A percentile compares a stretch with the other conserved stretches of the same genome.
phyloP scores from a whole-genome alignment of 1,140 invertebrate species.

The Araneus ventricosus region DNA sequence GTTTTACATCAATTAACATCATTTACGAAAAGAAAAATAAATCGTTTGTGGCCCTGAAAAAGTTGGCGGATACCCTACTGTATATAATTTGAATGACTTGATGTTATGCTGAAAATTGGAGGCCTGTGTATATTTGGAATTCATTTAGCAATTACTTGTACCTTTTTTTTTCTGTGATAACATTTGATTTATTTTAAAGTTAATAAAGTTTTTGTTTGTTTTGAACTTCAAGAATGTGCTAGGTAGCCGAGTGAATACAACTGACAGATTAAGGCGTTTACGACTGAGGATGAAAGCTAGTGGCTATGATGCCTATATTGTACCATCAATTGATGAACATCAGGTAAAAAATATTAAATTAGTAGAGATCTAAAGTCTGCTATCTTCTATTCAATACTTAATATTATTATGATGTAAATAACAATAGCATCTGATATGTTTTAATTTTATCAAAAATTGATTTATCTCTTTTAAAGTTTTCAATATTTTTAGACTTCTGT shows the following conservation, averaged over 20 bases:
- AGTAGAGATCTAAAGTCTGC: background rate
- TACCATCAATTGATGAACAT: conserved; percentile 90
- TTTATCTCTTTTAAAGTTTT: too few species aligned
- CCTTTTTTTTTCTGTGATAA: background rate
- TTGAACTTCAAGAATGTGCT: conserved; percentile 21
- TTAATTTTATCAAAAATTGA: too few species aligned
- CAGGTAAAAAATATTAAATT: conserved; percentile 79
- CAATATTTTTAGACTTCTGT: too few species aligned
- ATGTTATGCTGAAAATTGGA: too few species aligned
- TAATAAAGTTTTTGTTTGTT: conserved; percentile 1
- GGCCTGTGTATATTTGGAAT: background rate
- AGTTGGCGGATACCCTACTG: too few species aligned
- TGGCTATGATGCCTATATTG: conserved; percentile 86
- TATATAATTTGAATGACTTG: too few species aligned
- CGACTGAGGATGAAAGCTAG: conserved; percentile 67
- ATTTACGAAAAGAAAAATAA: too few species aligned
- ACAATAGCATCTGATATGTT: too few species aligned
- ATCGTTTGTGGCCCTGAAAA: too few species aligned
- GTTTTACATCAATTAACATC: too few species aligned
- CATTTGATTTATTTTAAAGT: background rate
- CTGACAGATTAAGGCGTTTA: conserved; percentile 70
- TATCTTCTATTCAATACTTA: too few species aligned
- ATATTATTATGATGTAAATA: too few species aligned
- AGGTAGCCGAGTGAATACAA: conserved; percentile 65
- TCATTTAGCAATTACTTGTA: background rate